phyloP scores from a whole-genome alignment of 1,140 invertebrate genomes.

The Pogonomyrmex californicus region DNA sequence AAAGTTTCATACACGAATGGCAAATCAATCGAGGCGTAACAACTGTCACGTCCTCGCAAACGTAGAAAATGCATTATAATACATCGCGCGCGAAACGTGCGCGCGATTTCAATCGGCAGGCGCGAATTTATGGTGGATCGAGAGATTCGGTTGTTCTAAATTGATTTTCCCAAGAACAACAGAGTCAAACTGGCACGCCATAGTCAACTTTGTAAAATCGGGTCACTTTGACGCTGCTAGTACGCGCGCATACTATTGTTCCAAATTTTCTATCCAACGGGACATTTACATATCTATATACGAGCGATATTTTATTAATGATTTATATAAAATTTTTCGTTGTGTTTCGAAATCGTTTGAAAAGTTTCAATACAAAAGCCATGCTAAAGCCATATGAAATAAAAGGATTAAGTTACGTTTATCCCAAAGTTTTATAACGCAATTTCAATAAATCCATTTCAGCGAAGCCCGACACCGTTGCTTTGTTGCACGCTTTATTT shows the following conservation, averaged over 20 bases:
- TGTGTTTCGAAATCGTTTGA: neutral
- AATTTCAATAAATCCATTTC: neutral
- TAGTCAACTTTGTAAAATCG: constrained; percentile 34
- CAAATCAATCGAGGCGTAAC: constrained; percentile 79
- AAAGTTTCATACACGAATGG: constrained; percentile 47
- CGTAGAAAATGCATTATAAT: constrained; percentile 81
- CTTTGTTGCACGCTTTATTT: neutral
- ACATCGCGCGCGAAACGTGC: constrained; percentile 73
- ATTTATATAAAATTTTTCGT: neutral
- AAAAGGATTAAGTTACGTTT: neutral
- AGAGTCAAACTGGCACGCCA: constrained; percentile 29
- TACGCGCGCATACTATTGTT: neutral
- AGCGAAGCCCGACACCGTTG: neutral
- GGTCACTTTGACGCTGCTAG: neutral
- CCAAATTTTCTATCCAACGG: constrained; percentile 2
- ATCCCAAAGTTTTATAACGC: neutral
- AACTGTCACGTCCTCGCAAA: constrained; percentile 72
- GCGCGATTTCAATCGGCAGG: constrained; percentile 77
- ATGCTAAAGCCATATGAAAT: neutral
- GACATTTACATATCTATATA: neutral
- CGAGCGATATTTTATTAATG: neutral
- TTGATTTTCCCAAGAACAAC: constrained; percentile 72
- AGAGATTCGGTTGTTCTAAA: constrained; percentile 65
- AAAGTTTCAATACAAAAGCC: neutral
- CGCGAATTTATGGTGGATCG: constrained; percentile 73